These are phyloP conservation scores for Lasioglossum marginatum DNA, from an alignment of 2,888 invertebrate species.

Conservation along the genomic window DNA sequence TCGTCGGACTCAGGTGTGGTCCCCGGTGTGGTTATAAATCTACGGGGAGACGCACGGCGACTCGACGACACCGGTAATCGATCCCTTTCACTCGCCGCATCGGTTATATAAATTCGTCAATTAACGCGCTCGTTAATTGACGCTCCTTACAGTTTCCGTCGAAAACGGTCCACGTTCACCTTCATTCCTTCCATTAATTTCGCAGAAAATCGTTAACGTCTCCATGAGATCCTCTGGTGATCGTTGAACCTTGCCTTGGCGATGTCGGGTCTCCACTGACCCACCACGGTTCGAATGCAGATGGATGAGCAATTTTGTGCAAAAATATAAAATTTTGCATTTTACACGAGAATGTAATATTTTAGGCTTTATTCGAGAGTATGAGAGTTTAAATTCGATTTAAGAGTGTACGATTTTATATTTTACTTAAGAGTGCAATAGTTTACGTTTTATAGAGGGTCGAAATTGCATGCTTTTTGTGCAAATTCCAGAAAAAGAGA, in stretches of 20 bases:
- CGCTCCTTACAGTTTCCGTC: background rate
- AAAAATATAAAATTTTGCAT: too few relatives aligned
- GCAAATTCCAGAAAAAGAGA: background rate
- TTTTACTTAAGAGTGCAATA: too few relatives aligned
- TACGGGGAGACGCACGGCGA: background rate
- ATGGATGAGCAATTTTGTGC: too few relatives aligned
- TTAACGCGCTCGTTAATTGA: conserved; percentile 35
- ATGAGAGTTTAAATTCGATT: too few relatives aligned
- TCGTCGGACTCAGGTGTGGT: conserved; percentile 43
- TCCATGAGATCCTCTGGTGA: background rate
- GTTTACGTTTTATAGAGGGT: background rate
- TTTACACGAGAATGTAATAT: too few relatives aligned
- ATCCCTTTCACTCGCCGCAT: conserved; percentile 50
- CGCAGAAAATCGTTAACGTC: background rate
- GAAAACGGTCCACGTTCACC: background rate
- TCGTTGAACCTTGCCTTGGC: background rate
- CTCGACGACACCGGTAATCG: conserved; percentile 57
- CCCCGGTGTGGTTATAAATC: conserved; percentile 46
- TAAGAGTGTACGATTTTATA: too few relatives aligned
- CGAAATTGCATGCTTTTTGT: background rate
- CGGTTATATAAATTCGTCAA: conserved; percentile 48
- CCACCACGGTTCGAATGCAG: background rate
- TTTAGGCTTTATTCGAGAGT: too few relatives aligned
- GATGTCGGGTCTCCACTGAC: background rate
- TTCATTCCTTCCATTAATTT: background rate